Percentiles rank a stretch among this genome's conserved stretches.
phyloP scores from a whole-genome alignment of 2,113 vertebrate species.

The Rhinoderma darwinii region DNA sequence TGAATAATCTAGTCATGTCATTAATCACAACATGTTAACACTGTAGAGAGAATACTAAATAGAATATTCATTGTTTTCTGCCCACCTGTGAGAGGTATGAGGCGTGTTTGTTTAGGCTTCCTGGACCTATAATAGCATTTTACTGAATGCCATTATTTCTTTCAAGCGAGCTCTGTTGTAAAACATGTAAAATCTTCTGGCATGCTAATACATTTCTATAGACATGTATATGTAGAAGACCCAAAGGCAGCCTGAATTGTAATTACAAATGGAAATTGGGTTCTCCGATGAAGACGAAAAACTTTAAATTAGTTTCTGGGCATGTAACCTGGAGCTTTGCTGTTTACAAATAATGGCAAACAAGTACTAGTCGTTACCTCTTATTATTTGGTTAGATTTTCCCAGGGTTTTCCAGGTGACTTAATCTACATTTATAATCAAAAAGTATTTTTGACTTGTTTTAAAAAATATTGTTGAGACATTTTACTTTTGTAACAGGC shows the following conservation, averaged over 20 bases:
- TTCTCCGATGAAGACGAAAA: not conserved
- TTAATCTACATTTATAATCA: not conserved
- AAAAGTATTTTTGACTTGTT: not conserved
- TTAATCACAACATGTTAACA: not conserved
- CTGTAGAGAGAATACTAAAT: not conserved
- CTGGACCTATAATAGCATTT: slow-evolving; percentile 24
- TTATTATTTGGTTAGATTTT: not conserved
- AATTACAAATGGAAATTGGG: slow-evolving; percentile 22
- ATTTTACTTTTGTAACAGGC: too few relatives aligned
- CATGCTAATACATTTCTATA: slow-evolving; percentile 46
- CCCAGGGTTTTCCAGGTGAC: not conserved
- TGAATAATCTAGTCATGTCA: too few relatives aligned
- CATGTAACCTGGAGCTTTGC: too few relatives aligned
- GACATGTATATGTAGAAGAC: not conserved
- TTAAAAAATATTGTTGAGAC: too few relatives aligned
- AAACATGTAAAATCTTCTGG: slow-evolving; percentile 36
- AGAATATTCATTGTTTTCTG: slow-evolving; percentile 16
- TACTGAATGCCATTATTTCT: not conserved
- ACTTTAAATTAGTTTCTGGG: not conserved
- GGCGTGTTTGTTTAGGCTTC: slow-evolving; percentile 50
- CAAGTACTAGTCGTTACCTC: too few relatives aligned
- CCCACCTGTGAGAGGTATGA: slow-evolving; percentile 1
- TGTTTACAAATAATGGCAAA: not conserved
- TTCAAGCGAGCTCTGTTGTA: not conserved
- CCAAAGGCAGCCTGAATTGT: not conserved